Conservation (phyloP, 2,113 vertebrate species). For the Paedocypris sp. region DNA sequence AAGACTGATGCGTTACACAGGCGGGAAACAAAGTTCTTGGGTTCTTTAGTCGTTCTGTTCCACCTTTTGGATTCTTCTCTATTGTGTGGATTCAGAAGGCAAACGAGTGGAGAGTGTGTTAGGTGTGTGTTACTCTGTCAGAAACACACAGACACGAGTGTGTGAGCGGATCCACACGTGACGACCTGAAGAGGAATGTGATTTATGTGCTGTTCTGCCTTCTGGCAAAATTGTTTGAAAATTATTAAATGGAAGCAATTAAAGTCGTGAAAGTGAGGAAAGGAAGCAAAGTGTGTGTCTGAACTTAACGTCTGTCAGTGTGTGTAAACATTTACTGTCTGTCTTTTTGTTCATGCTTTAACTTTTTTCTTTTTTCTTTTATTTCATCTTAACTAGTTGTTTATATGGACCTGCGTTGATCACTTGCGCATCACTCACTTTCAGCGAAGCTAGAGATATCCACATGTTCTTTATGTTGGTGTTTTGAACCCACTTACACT, state of each 20-base stretch:
- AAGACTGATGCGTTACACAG: too few species aligned
- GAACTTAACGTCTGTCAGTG: slow-evolving; percentile 5
- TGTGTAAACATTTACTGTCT: slow-evolving; percentile 7
- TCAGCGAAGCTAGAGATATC: not conserved
- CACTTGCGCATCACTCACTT: not conserved
- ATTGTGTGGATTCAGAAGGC: too few species aligned
- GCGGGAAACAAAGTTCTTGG: too few species aligned
- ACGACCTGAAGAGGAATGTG: too few species aligned
- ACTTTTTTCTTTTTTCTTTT: not conserved
- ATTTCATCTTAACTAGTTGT: not conserved
- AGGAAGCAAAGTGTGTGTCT: not conserved
- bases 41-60: too few species aligned
- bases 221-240: slow-evolving; percentile 28
- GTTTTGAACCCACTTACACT: too few species aligned
- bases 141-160: too few species aligned
- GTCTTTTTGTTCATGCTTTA: not conserved
- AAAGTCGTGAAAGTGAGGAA: slow-evolving; percentile 30
- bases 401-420: slow-evolving; percentile 35
- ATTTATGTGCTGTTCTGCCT: slow-evolving; percentile 25
- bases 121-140: too few species aligned
- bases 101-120: too few species aligned
- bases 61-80: too few species aligned
- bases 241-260: slow-evolving; percentile 37
- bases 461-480: too few species aligned
- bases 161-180: too few species aligned